Base-by-base conservation (phyloP, 2,888 invertebrate genomes). In the Salticus scenicus region DNA sequence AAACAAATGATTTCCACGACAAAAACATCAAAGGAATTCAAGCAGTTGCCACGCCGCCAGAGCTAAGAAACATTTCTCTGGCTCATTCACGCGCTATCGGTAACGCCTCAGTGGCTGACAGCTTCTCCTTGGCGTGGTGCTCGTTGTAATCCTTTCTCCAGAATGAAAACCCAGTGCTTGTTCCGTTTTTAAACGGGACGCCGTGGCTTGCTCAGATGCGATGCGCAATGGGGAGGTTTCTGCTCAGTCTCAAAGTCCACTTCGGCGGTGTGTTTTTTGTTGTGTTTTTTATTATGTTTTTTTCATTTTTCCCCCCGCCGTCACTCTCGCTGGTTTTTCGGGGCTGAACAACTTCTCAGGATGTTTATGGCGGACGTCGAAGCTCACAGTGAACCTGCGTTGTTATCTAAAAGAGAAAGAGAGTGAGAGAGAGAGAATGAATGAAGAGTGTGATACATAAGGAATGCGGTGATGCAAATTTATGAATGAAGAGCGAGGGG, bases 171-270 rank as follows among this genome's bases (percentile, higher is more conserved):
- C 28, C 37, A 66, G 73, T 42, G 27, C 67, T 70, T 70, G 57
- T 80, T 73, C 74, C 47, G 78, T 64, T 79, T 79, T 71, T 79
- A 72, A 81, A 81, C 73, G 69, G 72, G 72, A 77, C 77, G 77
- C 72, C 83, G 64, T 41, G 73, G 33, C 24, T 37, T 84, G 83
- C 83, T 76, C 83, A 84, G 83, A 71, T 17, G 63, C 5, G 42
- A 27, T 76, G 82, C 76, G 82, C 82, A 64, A 17, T 27, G 33
- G 20, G 74, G n/a, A 17, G 24, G 74, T 81, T 72, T 66, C 83
- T 67, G 83, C 72, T 77, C 66, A 76, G 47, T 64, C 69, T 72
- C 77, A 72, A 70, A 71, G 76, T 83, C 77, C 83, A 73, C 72
- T 67, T 73, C 33, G 27, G 28, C 71, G 28, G 17, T 72, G 33